Base-by-base conservation (phyloP, 2,888 invertebrate species). In the Exephanes ischioxanthus region DNA sequence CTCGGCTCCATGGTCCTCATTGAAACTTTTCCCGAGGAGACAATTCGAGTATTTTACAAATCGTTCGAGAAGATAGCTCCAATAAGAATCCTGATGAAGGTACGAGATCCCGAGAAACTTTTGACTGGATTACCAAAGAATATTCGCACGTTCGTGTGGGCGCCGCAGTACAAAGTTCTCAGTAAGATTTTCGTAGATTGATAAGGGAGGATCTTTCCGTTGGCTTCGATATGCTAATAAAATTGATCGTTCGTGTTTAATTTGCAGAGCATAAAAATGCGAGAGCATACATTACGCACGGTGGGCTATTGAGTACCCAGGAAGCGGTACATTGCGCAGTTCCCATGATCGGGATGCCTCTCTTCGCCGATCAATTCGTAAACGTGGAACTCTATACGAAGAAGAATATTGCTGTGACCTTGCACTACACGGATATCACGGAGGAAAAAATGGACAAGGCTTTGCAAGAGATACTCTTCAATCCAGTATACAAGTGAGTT, bases 1-100 rank as follows among this genome's bases (percentile, higher is more conserved):
- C 91, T 94, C 11, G 94, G 94, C 0, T 93, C 93, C 0, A 90
- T 93, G 90, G 73, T 94, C 0, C 89, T 83, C 63, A 90, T 93
- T 19, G 94, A 94, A 80, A 83, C 89, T 0, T 90, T 93, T 78
- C 92, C 93, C 0, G 26, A 45, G 3, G 78, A 90, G 0, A 58
- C 83, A 0, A 3, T 93, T 0, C 73, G 87, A 0, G 85, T 89
- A n/a, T 89, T 94, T 37, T 92, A 91, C 73, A 82, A 87, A 22
- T 89, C 91, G 0, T 73, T 94, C n/a, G 86, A 71, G 55, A 92
- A 91, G 84, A 86, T 93, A 45, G 86, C 92, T 33, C 94, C 94
- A 0, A 73, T 90, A 0, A 89, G 90, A 0, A 90, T 94, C 6
- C 72, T 94, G 66, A 90, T 94, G 84, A 93, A 91, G 86, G 88